Conservation (phyloP, 2,113 vertebrate genomes). For the Pipa parva region DNA sequence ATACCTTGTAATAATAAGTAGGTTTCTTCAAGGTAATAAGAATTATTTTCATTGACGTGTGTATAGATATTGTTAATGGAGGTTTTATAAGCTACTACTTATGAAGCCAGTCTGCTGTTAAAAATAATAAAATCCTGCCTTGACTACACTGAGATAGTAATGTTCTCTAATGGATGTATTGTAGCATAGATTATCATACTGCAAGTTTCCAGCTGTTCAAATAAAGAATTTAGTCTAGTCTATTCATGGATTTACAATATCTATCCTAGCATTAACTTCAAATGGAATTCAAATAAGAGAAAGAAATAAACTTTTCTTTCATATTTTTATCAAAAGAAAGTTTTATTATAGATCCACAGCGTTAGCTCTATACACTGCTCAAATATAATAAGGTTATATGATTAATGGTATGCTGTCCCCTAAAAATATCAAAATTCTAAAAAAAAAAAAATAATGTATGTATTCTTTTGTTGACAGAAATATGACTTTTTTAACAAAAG, state of each 20-base stretch:
- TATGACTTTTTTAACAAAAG: too few species aligned
- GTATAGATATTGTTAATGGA: constrained; percentile 36
- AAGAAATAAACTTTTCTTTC: not conserved
- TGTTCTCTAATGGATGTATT: constrained; percentile 48
- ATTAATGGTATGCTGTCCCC: too few species aligned
- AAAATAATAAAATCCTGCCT: constrained; percentile 45
- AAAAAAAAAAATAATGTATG: too few species aligned
- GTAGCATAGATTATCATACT: constrained; percentile 47
- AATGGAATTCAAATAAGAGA: not conserved
- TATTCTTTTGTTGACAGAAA: too few species aligned
- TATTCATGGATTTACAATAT: constrained; percentile 34
- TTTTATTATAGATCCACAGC: too few species aligned
- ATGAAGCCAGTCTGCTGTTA: constrained; percentile 38
- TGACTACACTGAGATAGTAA: constrained; percentile 34
- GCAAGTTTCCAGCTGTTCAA: constrained; percentile 44
- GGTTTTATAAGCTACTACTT: constrained; percentile 43
- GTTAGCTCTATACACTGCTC: too few species aligned
- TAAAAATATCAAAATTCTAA: too few species aligned
- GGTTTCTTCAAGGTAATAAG: constrained; percentile 35
- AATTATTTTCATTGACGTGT: constrained; percentile 46
- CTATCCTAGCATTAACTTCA: not conserved
- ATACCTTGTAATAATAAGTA: constrained; percentile 25
- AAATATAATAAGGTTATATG: too few species aligned
- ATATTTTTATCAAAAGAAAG: too few species aligned
- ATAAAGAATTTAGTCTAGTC: constrained; percentile 43